Evolutionary conservation across 1,140 invertebrate genomes (phyloP).

Genomic region (Melipona quadrifasciata): DNA sequence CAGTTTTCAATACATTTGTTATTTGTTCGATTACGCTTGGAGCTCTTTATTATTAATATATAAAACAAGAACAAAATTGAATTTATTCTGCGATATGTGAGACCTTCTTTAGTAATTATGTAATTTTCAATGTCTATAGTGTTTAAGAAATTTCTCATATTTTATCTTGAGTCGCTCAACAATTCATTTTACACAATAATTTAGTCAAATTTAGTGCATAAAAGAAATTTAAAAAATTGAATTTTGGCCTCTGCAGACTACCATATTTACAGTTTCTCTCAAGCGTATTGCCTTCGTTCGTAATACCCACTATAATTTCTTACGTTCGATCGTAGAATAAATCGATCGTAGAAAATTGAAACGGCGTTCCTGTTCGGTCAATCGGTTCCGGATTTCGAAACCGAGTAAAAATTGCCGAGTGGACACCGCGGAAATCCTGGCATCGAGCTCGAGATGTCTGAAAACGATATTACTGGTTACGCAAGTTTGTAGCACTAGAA

Average conservation of each 20-base stretch:
- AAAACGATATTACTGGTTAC: conserved; percentile 37
- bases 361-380: conserved; percentile 20
- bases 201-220: too few relatives aligned
- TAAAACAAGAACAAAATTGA: too few relatives aligned
- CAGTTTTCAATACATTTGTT: too few relatives aligned
- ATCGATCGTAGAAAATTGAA: conserved; percentile 41
- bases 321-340: background rate
- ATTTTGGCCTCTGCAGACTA: background rate
- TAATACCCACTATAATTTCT: conserved; percentile 18
- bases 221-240: background rate
- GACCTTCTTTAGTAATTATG: too few relatives aligned
- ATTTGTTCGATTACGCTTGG: too few relatives aligned
- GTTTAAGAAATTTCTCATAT: too few relatives aligned
- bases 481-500: conserved; percentile 15
- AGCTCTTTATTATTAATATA: too few relatives aligned
- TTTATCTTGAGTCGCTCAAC: too few relatives aligned
- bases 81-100: too few relatives aligned
- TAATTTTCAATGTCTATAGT: too few relatives aligned
- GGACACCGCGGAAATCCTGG: conserved; percentile 49
- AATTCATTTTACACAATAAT: too few relatives aligned
- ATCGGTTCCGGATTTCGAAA: conserved; percentile 58
- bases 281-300: background rate
- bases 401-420: conserved; percentile 41
- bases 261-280: background rate
- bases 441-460: conserved; percentile 19